Conservation (phyloP, 2,797 vertebrate species). For the Nannoperca obscura region DNA sequence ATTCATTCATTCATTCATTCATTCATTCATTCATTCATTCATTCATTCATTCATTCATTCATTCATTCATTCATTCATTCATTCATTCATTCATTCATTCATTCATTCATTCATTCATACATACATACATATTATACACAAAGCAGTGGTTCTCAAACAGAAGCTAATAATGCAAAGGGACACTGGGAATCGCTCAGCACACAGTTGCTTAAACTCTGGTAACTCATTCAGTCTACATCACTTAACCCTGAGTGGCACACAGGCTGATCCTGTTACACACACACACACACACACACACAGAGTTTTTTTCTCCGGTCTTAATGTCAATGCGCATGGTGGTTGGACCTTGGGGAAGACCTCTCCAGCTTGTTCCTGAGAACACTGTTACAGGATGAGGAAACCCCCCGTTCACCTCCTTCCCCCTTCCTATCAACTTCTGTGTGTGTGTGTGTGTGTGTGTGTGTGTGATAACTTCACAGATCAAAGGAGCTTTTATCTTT, state of each 20-base stretch:
- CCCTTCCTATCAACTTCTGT: background rate
- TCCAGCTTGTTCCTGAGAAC: slow-evolving; percentile 35
- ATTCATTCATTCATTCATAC: background rate
- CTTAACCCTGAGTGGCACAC: slow-evolving; percentile 60
- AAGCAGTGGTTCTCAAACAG: slow-evolving; percentile 15
- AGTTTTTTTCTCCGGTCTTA: slow-evolving; percentile 17
- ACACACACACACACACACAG: slow-evolving; percentile 6
- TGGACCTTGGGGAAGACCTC: slow-evolving; percentile 39
- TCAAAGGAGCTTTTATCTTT: slow-evolving; percentile 67
- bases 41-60: too few relatives aligned
- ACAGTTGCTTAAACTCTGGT: slow-evolving; percentile 35
- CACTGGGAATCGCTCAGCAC: slow-evolving; percentile 26
- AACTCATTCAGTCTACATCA: slow-evolving; percentile 38
- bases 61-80: slow-evolving; percentile 4
- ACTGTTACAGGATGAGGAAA: slow-evolving; percentile 33
- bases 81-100: slow-evolving; percentile 4
- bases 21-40: too few relatives aligned
- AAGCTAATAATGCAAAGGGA: slow-evolving; percentile 15
- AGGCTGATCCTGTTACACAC: slow-evolving; percentile 47
- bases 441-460: background rate
- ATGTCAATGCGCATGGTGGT: slow-evolving; percentile 24
- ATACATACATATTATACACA: slow-evolving; percentile 17
- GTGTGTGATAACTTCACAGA: slow-evolving; percentile 43
- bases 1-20: too few relatives aligned
- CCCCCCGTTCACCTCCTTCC: slow-evolving; percentile 28